Base-by-base conservation (phyloP, 2,888 invertebrate genomes). In the Hartigia nigra region DNA sequence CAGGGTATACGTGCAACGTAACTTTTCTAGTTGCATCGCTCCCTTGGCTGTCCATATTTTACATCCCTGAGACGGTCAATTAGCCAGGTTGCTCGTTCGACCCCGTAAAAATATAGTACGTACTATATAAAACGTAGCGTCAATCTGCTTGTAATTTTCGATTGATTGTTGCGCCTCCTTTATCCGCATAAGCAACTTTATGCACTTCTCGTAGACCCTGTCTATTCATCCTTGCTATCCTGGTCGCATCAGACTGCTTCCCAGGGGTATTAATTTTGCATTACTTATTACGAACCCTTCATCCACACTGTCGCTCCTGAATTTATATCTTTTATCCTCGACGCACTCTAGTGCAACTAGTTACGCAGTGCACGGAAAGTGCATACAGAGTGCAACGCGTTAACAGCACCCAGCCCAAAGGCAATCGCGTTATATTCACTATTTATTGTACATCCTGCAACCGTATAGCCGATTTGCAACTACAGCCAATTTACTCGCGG, bases 31-130 rank as follows among this genome's bases (percentile, higher is more conserved):
- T 23, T 32, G 72, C 72, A 34, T 34, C 32, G 72, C 55, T 72
- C 4, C 1, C 31, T 72, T 14, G 72, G 9, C 72, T 34, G 72
- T 34, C 72, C 32, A 72, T 72, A 72, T 72, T 72, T 72, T 72
- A 72, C 31, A 72, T 31, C 72, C 34, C 5, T 12, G 72, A 72
- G 31, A 31, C 72, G 72, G 72, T 72, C 72, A 72, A 72, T 72
- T 31, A 72, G 72, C 72, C 72, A 34, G 32, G 72, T 14, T 3
- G 31, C 72, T 31, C 72, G 72, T 34, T 55, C 55, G 55, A 55
- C 55, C 9, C 23, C 9, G 23, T 55, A 55, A 55, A 55, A 55
- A 55, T 55, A 55, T 23, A 9, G 9, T 55, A 55, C 23, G 2
- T 5, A 55, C 55, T 9, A 9, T 9, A 9, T 55, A 55, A 0